Evolutionary conservation across 1,140 invertebrate species (phyloP).

Genomic region (Caenorhabditis briggsae): DNA sequence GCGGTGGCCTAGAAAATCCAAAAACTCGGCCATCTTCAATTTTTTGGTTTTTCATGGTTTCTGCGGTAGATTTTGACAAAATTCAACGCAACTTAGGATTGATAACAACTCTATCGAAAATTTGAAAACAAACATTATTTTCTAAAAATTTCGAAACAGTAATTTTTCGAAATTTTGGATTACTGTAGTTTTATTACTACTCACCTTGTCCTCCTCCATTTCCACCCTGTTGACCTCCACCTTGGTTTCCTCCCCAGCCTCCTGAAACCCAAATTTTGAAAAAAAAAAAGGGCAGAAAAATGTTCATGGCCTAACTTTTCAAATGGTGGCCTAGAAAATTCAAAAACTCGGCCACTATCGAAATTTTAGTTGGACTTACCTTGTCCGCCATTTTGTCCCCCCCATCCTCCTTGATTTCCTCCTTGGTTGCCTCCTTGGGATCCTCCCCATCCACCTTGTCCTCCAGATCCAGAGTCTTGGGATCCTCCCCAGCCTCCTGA

Average conservation of each 20-base stretch:
- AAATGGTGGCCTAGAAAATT: no score
- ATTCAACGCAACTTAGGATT: no score
- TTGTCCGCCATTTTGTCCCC: background rate
- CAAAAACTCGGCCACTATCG: no score
- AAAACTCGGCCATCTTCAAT: no score
- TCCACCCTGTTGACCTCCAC: background rate
- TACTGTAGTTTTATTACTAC: no score
- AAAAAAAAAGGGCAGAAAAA: background rate
- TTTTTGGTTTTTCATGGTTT: no score
- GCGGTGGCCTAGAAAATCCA: no score
- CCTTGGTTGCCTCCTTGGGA: background rate
- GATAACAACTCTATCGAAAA: no score
- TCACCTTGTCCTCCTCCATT: conserved; percentile 9
- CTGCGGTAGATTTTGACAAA: no score
- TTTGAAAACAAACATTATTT: no score
- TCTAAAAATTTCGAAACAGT: no score
- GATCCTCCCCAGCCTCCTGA: background rate
- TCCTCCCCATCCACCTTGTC: conserved; percentile 10
- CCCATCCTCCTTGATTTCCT: conserved; percentile 14
- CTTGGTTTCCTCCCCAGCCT: background rate
- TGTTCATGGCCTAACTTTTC: background rate
- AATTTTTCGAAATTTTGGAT: no score
- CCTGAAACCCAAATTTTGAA: background rate
- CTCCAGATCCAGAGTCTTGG: background rate
- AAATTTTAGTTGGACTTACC: background rate